Base-by-base conservation (phyloP, 2,888 invertebrate species). In the Megalurothrips usitatus region DNA sequence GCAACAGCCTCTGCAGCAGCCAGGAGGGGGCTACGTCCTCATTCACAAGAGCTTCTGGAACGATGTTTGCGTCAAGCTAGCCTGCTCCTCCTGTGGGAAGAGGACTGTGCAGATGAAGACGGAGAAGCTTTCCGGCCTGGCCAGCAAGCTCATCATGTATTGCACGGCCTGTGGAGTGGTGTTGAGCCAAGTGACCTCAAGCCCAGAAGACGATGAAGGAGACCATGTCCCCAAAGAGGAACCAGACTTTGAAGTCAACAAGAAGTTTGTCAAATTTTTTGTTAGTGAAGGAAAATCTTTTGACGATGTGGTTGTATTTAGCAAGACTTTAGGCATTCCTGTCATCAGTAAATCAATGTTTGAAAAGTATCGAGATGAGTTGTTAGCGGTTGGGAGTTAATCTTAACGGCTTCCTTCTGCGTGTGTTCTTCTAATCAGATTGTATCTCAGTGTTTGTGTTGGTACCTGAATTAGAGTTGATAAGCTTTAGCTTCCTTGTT, bases 11-110 rank as follows among this genome's bases (percentile, higher is more conserved):
- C 17, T 58, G 58, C 58, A 17, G 8, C 58, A 75, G 19, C 19
- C 58, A 19, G 19, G 58, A 1, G 19, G 58, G 11, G 26, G 68
- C 12, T 75, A 75, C 9, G 68, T 75, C 26, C 9, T 75, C 8
- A 75, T 75, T 12, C 68, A 75, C 68, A 75, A 75, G 26, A 75
- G 68, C 12, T 75, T 75, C 26, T 75, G 68, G 68, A 75, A 75
- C 26, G 9, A 26, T 26, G 26, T 75, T n/a, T 75, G 68, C 68
- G 12, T 26, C 12, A 75, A 26, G 8, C 26, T 75, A 10, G 68
- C 23, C 12, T 75, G 68, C 12, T 75, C 68, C 1, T 75, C 68
- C 0, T 75, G 68, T 26, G 68, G 68, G 12, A 75, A 75, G 26
- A 75, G 23, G 26, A 75, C 9, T 75, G 68, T 75, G 6, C 68